Conservation (phyloP, 2,888 invertebrate genomes). For the Macrophya alboannulata region DNA sequence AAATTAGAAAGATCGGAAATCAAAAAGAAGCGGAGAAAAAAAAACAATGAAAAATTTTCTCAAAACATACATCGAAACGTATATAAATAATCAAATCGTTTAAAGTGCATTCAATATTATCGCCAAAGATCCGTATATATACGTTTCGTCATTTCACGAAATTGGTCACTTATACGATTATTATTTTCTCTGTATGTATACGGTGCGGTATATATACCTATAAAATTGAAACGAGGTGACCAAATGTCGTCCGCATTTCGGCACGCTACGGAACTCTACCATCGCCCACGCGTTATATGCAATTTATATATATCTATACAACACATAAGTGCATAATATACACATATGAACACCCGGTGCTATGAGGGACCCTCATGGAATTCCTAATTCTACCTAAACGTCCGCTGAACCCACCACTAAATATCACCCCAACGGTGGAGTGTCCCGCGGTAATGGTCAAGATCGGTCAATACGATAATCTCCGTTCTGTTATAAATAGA, state of each 20-base stretch:
- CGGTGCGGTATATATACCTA: neutral
- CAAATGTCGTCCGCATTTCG: conserved; percentile 61
- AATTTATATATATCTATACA: neutral
- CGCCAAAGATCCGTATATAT: neutral
- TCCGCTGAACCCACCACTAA: neutral
- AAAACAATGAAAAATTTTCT: neutral
- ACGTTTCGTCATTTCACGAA: neutral
- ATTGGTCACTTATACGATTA: conserved; percentile 30
- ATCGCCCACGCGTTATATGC: conserved; percentile 6
- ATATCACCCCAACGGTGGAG: neutral
- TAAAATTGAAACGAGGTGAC: conserved; percentile 44
- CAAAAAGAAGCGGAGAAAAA: neutral
- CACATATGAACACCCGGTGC: conserved; percentile 54
- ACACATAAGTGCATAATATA: conserved; percentile 53
- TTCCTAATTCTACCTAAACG: conserved; percentile 55
- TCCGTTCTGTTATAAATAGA: conserved; percentile 1
- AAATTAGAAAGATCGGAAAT: too few relatives aligned
- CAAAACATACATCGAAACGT: neutral
- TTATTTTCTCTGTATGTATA: too few relatives aligned
- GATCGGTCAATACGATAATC: conserved; percentile 44
- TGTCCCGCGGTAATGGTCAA: conserved; percentile 37
- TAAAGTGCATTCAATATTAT: conserved; percentile 18
- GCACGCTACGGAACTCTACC: conserved; percentile 5
- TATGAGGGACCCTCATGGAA: conserved; percentile 63
- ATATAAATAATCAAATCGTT: neutral